Evolutionary conservation across 2,113 vertebrate species (phyloP).

Genomic region (Cyrtonyx montezumae): DNA sequence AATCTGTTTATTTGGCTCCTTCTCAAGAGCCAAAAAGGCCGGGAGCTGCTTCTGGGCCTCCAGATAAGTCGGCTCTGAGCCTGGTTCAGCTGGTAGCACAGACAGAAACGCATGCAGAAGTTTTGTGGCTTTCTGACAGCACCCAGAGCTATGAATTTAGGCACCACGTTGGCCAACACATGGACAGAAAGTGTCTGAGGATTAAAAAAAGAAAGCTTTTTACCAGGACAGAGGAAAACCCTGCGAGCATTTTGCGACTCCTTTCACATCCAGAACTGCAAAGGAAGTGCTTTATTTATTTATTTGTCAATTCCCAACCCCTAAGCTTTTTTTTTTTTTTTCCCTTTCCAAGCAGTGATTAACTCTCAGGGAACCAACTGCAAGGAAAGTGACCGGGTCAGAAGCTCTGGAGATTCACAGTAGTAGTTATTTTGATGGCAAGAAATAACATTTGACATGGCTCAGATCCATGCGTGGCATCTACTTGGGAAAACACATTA

Average conservation of each 20-base stretch:
- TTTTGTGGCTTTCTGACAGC: constrained; percentile 13
- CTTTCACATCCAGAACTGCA: constrained; percentile 39
- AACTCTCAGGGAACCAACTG: background rate
- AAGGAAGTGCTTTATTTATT: background rate
- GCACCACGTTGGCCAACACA: background rate
- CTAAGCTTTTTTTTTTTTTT: background rate
- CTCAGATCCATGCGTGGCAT: background rate
- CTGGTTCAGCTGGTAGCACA: background rate
- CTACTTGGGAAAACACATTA: background rate
- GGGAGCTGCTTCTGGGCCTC: constrained; percentile 13
- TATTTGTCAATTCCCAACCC: background rate
- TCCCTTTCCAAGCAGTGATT: background rate
- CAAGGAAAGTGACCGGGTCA: background rate
- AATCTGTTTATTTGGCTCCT: constrained; percentile 45
- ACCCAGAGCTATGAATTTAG: background rate
- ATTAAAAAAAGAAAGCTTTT: fast-evolving
- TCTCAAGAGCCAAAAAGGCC: constrained; percentile 35
- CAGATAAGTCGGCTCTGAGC: constrained; percentile 3
- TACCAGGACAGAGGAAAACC: background rate
- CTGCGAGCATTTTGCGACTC: background rate
- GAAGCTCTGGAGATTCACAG: background rate
- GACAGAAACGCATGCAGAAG: background rate
- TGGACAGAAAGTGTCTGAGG: background rate
- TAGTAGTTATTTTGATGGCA: background rate
- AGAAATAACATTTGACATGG: background rate